Evolutionary conservation across 2,797 vertebrate species (phyloP), one percentile per base, ranked within the genome.

Genomic region (Argentina silus): DNA sequence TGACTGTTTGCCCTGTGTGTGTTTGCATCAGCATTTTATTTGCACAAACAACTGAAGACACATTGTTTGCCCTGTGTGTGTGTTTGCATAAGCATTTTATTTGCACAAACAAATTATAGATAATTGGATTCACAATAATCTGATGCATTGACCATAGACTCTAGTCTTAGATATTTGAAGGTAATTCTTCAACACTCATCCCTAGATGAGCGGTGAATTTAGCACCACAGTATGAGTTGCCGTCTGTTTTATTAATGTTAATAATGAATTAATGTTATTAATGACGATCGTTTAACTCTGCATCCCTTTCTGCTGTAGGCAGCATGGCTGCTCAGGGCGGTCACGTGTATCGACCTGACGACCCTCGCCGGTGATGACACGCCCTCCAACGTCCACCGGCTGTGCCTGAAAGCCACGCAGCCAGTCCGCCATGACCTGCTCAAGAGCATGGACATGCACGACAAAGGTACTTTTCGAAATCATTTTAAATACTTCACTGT

Each of bases 311-410:
- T 65, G 36, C n/a, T 75, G 45, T 78, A 99, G 98, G 95, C 95
- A 1, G 97, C 96, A 21, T 99, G 98, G 97, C 93, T 96, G 50
- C 89, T 99, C 85, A 96, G 93, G 79, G 97, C 97, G 0, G 93
- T 96, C 67, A 96, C 97, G 0, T 97, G 95, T 71, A 97, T 98
- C 1, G 98, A 99, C 86, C 94, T 99, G 79, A 99, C 98, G 0
- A 97, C 97, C 0, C 94, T 99, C 15, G 93, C 95, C 0, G 98
- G 97, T 0, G 97, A 99, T 10, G 98, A 99, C 67, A 96, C 97
- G 0, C 87, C 94, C 1, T 96, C 95, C 67, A 99, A 97, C 3
- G 85, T 99, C 72, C 95, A 93, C 6, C 94, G 98, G 7, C 90
- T 99, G 59, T 98, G 97, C 73, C 91, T 95, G 74, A 99, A 99